Percentiles rank a stretch among this genome's conserved stretches.
phyloP scores from a whole-genome alignment of 2,113 vertebrate species.

The Colius striatus region DNA sequence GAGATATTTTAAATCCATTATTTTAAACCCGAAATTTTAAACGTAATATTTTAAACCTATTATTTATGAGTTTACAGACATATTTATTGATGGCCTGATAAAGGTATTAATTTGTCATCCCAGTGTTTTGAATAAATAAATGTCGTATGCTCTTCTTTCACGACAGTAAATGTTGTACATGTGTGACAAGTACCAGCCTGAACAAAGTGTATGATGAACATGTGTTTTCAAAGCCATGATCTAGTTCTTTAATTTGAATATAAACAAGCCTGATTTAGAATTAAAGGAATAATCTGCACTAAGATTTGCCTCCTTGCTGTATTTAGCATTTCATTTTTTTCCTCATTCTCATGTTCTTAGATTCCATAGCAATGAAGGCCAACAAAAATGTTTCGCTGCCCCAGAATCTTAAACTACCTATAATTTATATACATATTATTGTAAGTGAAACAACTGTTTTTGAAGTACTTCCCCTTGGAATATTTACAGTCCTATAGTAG shows the following conservation, averaged over 20 bases:
- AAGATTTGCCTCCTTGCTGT: background rate
- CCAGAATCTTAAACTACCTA: background rate
- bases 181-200: background rate
- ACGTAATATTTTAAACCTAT: too few relatives aligned
- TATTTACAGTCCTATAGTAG: background rate
- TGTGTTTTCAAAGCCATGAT: background rate
- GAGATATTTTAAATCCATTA: background rate
- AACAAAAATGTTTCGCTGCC: background rate
- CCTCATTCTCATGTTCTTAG: background rate
- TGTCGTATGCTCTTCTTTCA: background rate
- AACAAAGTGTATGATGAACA: background rate
- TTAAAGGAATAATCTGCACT: background rate
- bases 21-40: too few relatives aligned
- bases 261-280: slow-evolving; percentile 10
- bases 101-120: background rate
- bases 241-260: slow-evolving; percentile 19
- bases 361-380: background rate
- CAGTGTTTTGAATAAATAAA: background rate
- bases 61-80: background rate
- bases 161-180: background rate
- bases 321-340: background rate
- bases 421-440: background rate
- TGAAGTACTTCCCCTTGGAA: background rate
- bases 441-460: background rate
- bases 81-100: background rate